A percentile compares a stretch with the other conserved stretches of the same genome.
These are phyloP conservation scores for Spodoptera exigua DNA, from an alignment of 2,888 invertebrate genomes.

Conservation along the genomic window DNA sequence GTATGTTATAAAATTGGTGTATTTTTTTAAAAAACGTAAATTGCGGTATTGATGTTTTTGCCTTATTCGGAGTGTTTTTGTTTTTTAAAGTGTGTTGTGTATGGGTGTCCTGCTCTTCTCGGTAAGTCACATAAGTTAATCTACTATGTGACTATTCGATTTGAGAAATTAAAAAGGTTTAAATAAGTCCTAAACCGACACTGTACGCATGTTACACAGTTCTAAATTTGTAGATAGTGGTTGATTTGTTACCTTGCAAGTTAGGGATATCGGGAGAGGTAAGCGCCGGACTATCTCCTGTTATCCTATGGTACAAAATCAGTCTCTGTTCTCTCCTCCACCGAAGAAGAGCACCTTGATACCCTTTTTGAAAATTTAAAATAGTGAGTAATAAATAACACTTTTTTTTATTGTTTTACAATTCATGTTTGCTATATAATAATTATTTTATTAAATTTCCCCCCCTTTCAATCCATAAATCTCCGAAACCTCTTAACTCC, in stretches of 20 bases:
- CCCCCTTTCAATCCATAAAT: too few species aligned
- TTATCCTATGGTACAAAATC: slow-evolving; percentile 72
- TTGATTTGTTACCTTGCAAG: slow-evolving; percentile 61
- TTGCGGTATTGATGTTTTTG: slow-evolving; percentile 64
- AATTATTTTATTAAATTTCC: too few species aligned
- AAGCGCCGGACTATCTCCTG: slow-evolving; percentile 70
- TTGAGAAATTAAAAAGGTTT: slow-evolving; percentile 60
- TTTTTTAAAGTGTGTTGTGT: neutral
- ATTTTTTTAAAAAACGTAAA: slow-evolving; percentile 43
- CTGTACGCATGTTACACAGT: slow-evolving; percentile 61
- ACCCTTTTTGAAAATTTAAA: slow-evolving; percentile 63
- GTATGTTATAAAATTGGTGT: neutral
- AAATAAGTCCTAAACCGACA: slow-evolving; percentile 60
- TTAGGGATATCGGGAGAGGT: slow-evolving; percentile 70
- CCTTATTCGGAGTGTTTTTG: slow-evolving; percentile 7
- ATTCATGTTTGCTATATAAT: too few species aligned
- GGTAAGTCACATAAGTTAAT: slow-evolving; percentile 71
- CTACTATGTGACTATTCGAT: slow-evolving; percentile 5
- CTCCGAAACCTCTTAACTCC: too few species aligned
- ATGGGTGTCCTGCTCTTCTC: slow-evolving; percentile 81
- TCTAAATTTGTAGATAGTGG: slow-evolving; percentile 56
- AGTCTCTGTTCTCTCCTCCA: slow-evolving; percentile 81
- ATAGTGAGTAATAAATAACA: neutral
- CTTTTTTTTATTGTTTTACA: neutral
- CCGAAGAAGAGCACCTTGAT: slow-evolving; percentile 81